Conservation (phyloP, 1,140 invertebrate species). For the Planococcus citri region DNA sequence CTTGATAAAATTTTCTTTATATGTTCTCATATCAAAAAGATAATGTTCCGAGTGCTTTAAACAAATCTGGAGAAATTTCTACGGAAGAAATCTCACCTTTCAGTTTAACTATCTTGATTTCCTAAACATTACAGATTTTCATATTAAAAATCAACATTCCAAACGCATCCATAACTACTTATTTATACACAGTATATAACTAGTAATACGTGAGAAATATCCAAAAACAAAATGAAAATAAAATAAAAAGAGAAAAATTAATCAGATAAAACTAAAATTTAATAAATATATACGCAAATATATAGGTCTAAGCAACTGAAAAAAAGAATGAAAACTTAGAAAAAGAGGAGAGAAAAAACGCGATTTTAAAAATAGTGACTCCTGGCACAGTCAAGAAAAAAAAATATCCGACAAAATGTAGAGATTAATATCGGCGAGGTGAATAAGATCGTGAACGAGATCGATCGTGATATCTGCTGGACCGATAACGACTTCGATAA, state of each 20-base stretch:
- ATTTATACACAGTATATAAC: too few species aligned
- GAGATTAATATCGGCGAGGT: conserved; percentile 53
- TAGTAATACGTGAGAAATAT: too few species aligned
- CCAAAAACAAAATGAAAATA: not conserved
- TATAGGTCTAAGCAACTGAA: not conserved
- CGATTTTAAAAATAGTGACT: not conserved
- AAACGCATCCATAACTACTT: not conserved
- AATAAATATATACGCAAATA: not conserved
- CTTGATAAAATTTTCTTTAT: not conserved
- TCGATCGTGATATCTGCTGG: conserved; percentile 45
- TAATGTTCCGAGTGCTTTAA: not conserved
- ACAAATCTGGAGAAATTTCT: conserved; percentile 8
- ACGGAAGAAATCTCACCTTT: not conserved
- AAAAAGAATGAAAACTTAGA: not conserved
- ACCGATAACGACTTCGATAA: conserved; percentile 41
- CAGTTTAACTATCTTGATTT: not conserved
- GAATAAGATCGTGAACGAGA: conserved; percentile 72
- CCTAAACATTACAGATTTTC: not conserved
- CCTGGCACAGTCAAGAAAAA: conserved; percentile 9
- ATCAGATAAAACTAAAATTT: not conserved
- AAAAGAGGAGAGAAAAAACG: not conserved
- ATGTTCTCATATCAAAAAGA: not conserved
- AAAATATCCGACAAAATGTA: conserved; percentile 6
- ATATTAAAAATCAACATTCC: not conserved
- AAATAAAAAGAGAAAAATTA: not conserved